Percentiles rank a stretch among this genome's conserved stretches.
Conservation (phyloP, 2,113 vertebrate species). For the Chrysemys picta region DNA sequence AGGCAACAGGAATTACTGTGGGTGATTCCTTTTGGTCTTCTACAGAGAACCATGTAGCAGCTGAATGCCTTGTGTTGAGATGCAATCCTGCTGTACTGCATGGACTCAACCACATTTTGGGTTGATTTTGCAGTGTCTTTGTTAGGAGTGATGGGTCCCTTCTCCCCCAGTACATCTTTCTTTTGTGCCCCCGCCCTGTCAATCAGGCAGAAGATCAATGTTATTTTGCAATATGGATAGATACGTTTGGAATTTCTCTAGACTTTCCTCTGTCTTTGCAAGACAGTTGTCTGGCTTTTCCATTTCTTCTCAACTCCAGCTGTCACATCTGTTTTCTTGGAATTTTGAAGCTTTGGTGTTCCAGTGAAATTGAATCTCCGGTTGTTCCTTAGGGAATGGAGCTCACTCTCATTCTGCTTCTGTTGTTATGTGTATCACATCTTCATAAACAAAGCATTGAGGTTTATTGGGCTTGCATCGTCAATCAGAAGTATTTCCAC, state of each 20-base stretch:
- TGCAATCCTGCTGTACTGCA: not conserved
- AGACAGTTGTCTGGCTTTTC: constrained; percentile 68
- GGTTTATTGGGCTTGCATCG: not conserved
- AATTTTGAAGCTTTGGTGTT: not conserved
- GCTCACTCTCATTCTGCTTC: not conserved
- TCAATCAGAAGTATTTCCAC: not conserved
- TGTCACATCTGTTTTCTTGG: constrained; percentile 66
- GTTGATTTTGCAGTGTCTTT: not conserved
- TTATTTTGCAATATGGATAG: constrained; percentile 31
- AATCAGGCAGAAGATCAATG: not conserved
- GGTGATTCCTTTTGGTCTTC: not conserved
- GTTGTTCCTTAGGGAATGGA: not conserved
- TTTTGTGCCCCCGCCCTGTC: not conserved
- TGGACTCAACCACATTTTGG: not conserved
- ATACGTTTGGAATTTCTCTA: constrained; percentile 35
- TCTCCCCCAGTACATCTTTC: not conserved
- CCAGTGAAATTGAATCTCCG: not conserved
- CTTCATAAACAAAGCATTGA: not conserved
- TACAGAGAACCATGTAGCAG: not conserved
- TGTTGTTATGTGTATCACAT: not conserved
- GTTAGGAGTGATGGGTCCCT: not conserved
- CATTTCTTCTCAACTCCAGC: constrained; percentile 65
- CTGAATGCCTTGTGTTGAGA: rapidly evolving
- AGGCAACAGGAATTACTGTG: not conserved
- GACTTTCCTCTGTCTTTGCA: not conserved